Evolutionary conservation across 2,888 invertebrate species (phyloP).

Genomic region (Yponomeuta plumbellus): DNA sequence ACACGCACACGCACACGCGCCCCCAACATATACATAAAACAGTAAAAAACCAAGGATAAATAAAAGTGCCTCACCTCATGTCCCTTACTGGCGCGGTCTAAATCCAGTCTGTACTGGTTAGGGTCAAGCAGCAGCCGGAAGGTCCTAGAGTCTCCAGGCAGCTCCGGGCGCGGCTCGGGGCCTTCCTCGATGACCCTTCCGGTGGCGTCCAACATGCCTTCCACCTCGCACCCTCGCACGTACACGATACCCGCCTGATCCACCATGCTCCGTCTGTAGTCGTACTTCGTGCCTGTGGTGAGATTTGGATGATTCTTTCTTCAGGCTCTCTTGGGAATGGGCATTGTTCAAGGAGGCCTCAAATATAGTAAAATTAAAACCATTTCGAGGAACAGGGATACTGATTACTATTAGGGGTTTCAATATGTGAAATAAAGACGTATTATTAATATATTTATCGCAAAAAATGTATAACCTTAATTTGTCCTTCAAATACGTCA

Average conservation of each 20-base stretch:
- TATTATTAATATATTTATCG: too few species aligned
- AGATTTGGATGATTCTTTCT: constrained; percentile 10
- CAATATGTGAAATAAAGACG: too few species aligned
- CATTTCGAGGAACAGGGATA: too few species aligned
- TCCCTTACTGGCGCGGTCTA: constrained; percentile 88
- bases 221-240: constrained; percentile 98
- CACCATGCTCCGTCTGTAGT: constrained; percentile 89
- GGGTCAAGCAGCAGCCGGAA: constrained; percentile 96
- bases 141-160: constrained; percentile 93
- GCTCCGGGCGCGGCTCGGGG: constrained; percentile 89
- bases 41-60: not conserved
- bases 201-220: constrained; percentile 97
- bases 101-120: constrained; percentile 96
- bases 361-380: too few species aligned
- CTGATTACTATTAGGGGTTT: too few species aligned
- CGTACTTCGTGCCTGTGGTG: constrained; percentile 82
- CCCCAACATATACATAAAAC: too few species aligned
- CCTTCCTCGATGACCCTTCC: constrained; percentile 98
- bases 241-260: constrained; percentile 94
- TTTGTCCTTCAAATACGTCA: too few species aligned
- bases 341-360: too few species aligned
- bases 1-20: too few species aligned
- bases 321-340: too few species aligned
- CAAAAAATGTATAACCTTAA: too few species aligned
- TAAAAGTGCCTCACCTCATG: constrained; percentile 78